These are phyloP conservation scores for Grantiella picta DNA, from an alignment of 2,113 vertebrate species.

Conservation along the genomic window DNA sequence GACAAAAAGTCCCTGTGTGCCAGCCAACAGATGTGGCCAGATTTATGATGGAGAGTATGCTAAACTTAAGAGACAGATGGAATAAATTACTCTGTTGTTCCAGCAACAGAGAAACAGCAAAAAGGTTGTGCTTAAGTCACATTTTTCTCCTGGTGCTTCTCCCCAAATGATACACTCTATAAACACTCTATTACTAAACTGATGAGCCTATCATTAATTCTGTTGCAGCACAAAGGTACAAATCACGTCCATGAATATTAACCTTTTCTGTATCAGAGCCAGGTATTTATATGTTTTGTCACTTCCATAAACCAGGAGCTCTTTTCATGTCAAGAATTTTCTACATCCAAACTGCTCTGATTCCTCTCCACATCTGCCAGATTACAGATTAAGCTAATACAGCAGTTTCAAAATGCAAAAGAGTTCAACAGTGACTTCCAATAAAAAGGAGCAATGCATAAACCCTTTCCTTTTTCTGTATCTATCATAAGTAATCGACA, in stretches of 20 bases:
- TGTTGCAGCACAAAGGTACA: not conserved
- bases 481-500: not conserved
- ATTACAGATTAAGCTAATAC: not conserved
- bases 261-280: not conserved
- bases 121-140: not conserved
- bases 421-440: not conserved
- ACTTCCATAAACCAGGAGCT: not conserved
- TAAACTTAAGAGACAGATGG: not conserved
- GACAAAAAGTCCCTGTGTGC: not conserved
- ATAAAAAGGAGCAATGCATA: not conserved
- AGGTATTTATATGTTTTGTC: not conserved
- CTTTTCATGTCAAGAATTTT: not conserved
- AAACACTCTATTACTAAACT: not conserved
- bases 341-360: not conserved
- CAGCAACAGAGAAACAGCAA: not conserved
- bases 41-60: not conserved
- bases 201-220: not conserved
- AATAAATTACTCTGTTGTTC: constrained; percentile 5
- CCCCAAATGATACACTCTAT: not conserved
- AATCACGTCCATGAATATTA: not conserved
- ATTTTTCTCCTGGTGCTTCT: not conserved
- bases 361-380: not conserved
- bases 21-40: not conserved
- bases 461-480: not conserved
- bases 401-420: not conserved